These are phyloP conservation scores for Drosophila paramelanica DNA, from an alignment of 2,888 invertebrate species.

Conservation along the genomic window DNA sequence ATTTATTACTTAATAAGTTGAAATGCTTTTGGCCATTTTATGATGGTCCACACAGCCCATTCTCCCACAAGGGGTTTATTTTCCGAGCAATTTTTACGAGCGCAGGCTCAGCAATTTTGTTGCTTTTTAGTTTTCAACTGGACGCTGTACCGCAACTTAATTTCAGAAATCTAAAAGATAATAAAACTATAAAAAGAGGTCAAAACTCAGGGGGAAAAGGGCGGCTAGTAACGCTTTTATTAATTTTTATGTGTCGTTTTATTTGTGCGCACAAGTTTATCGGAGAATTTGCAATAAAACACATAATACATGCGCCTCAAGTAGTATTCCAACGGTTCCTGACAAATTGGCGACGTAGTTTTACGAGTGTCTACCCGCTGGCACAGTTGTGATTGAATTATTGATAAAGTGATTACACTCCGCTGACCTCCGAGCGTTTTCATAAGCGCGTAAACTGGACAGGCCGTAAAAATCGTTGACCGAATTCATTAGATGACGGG, in stretches of 20 bases:
- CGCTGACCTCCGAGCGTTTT: constrained; percentile 41
- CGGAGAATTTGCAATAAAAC: constrained; percentile 67
- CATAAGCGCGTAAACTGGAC: constrained; percentile 37
- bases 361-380: constrained; percentile 60
- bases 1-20: constrained; percentile 80
- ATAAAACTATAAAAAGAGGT: constrained; percentile 75
- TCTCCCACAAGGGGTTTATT: background rate
- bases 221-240: constrained; percentile 58
- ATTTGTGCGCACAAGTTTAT: constrained; percentile 60
- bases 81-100: constrained; percentile 62
- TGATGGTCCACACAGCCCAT: constrained; percentile 4
- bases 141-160: constrained; percentile 26
- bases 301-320: constrained; percentile 56
- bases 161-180: constrained; percentile 42
- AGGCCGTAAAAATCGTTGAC: constrained; percentile 63
- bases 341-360: constrained; percentile 65
- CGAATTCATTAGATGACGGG: constrained; percentile 54
- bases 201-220: background rate
- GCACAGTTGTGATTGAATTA: constrained; percentile 73
- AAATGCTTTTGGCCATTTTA: constrained; percentile 54
- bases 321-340: constrained; percentile 21
- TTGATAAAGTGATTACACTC: constrained; percentile 76
- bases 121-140: constrained; percentile 41
- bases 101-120: constrained; percentile 66
- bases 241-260: constrained; percentile 76